These are phyloP conservation scores for Nesidiocoris tenuis DNA, from an alignment of 2,888 invertebrate genomes.

Conservation along the genomic window DNA sequence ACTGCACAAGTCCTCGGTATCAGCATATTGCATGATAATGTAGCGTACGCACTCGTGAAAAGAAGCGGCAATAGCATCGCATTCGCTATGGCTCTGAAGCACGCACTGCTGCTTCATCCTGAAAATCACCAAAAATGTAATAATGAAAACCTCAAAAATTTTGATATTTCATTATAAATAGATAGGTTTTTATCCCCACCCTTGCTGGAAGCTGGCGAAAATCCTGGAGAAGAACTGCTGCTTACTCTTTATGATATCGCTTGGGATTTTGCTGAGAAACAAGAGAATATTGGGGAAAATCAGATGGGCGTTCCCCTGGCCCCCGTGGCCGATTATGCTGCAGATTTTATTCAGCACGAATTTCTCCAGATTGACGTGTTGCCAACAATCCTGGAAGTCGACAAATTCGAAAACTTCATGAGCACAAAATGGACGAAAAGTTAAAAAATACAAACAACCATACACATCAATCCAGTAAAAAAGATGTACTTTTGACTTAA, in stretches of 20 bases:
- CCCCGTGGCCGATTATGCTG: conserved; percentile 67
- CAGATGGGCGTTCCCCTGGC: conserved; percentile 72
- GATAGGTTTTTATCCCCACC: conserved; percentile 57
- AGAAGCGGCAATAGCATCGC: conserved; percentile 65
- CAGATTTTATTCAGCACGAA: conserved; percentile 71
- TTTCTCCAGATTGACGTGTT: conserved; percentile 70
- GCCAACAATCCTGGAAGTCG: conserved; percentile 66
- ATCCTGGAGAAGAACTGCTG: conserved; percentile 65
- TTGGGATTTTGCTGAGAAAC: conserved; percentile 69
- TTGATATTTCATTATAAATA: too few species aligned
- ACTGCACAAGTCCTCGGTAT: conserved; percentile 53
- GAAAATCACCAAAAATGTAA: too few species aligned
- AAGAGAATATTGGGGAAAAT: conserved; percentile 75
- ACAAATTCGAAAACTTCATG: too few species aligned
- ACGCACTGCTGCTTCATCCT: conserved; percentile 65
- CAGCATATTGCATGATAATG: conserved; percentile 59
- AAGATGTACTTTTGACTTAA: too few species aligned
- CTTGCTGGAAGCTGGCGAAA: conserved; percentile 67
- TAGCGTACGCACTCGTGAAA: conserved; percentile 75
- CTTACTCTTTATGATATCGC: conserved; percentile 56
- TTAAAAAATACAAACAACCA: too few species aligned
- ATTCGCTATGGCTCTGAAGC: conserved; percentile 66
- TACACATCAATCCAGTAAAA: too few species aligned
- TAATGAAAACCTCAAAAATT: background rate
- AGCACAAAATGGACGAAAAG: too few species aligned